phyloP scores from a whole-genome alignment of 2,888 invertebrate genomes.

The Zonitis immaculata region DNA sequence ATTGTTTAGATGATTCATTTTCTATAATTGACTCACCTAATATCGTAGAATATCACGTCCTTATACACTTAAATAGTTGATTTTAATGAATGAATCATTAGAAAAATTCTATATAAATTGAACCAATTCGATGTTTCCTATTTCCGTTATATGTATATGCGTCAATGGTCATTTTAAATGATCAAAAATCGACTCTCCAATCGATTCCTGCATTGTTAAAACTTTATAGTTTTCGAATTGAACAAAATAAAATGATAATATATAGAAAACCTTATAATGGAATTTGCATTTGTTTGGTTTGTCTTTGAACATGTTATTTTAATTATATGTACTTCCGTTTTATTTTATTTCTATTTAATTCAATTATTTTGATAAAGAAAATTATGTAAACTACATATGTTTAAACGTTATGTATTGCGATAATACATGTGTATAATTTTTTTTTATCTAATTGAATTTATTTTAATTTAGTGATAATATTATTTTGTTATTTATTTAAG shows the following conservation, averaged over 20 bases:
- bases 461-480: neutral
- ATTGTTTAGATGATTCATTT: neutral
- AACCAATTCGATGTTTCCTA: neutral
- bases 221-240: too few relatives aligned
- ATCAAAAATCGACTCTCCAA: neutral
- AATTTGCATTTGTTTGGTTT: too few relatives aligned
- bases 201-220: too few relatives aligned
- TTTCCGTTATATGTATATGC: neutral
- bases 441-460: slow-evolving; percentile 1
- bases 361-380: neutral
- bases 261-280: too few relatives aligned
- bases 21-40: neutral
- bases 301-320: neutral
- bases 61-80: neutral
- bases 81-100: neutral
- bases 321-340: neutral
- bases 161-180: neutral
- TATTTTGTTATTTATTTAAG: slow-evolving; percentile 8
- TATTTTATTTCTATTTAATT: neutral
- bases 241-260: too few relatives aligned
- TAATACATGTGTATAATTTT: too few relatives aligned
- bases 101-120: neutral
- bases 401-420: too few relatives aligned
- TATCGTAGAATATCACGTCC: neutral
- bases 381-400: too few relatives aligned